Conservation (phyloP, 2,888 invertebrate species). For the Lacanobia oleracea region DNA sequence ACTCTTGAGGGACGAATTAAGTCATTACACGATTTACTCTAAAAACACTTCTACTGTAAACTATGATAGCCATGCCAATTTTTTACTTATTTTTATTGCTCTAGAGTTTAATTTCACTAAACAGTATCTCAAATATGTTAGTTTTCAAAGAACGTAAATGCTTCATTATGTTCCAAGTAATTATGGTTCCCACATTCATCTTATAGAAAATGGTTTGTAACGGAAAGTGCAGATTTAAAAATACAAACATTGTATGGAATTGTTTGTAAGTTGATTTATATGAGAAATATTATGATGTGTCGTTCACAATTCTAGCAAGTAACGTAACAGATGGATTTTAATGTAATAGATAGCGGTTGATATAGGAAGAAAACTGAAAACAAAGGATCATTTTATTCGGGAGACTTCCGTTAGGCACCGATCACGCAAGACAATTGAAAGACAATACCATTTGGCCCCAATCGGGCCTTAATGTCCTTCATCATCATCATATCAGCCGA, state of each 20-base stretch:
- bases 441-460: too few relatives aligned
- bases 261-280: slow-evolving; percentile 48
- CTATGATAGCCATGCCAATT: background rate
- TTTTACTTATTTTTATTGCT: background rate
- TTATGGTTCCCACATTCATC: slow-evolving; percentile 63
- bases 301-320: slow-evolving; percentile 3
- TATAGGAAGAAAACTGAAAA: background rate
- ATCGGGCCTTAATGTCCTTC: too few relatives aligned
- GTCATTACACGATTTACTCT: slow-evolving; percentile 39
- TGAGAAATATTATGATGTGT: slow-evolving; percentile 29
- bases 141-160: slow-evolving; percentile 51
- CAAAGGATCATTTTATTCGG: background rate
- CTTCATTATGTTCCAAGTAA: slow-evolving; percentile 53
- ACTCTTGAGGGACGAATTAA: slow-evolving; percentile 44
- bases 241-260: slow-evolving; percentile 46
- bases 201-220: slow-evolving; percentile 48
- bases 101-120: slow-evolving; percentile 10
- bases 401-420: too few relatives aligned
- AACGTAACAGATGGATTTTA: background rate
- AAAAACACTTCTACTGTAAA: slow-evolving; percentile 7
- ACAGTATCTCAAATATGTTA: slow-evolving; percentile 10
- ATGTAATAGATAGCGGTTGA: background rate
- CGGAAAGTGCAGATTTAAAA: slow-evolving; percentile 52
- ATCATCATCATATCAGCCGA: too few relatives aligned
- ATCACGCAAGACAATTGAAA: too few relatives aligned